Evolutionary conservation across 1,140 invertebrate genomes (phyloP), one percentile per base, ranked within the genome.

Genomic region (Drosophila rufa): DNA sequence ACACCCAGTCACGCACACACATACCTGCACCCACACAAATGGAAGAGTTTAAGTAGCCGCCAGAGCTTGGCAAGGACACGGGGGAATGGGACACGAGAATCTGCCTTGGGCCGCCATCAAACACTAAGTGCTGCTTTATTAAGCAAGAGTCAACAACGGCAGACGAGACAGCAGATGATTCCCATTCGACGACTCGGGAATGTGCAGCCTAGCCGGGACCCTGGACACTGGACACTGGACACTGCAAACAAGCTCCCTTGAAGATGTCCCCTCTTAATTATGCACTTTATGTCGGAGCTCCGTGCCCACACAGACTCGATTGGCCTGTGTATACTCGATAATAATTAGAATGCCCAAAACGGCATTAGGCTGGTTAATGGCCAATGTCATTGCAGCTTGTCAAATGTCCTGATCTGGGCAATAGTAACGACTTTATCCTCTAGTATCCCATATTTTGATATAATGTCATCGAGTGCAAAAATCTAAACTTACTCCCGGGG

Each of bases 41-140:
- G 67, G 62, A 17, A 58, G 50, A 69, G 43, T 75, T 68, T 84
- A 84, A 80, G 82, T 78, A 85, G 79, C 77, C 68, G 46, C 59
- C 67, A 57, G 62, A 47, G 56, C 53, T 40, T 4, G 17, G 47
- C 30, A 57, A 48, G 55, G 67, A 46, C 59, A 74, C 27, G 79
- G 45, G 47, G 79, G 45, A 43, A 51, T 78, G 60, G 69, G 27
- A 51, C 45, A 48, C 38, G 61, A 56, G 48, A 57, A 66, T 61
- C 66, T 42, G 65, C 50, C 61, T 33, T 56, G 40, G 61, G 65
- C 45, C 61, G 65, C 65, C 33, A 78, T 80, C 74, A 77, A 69
- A 56, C 60, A 68, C 74, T 85, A 85, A 85, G 82, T 85, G 82
- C 82, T 85, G 74, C 82, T 85, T 84, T 85, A 85, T 85, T 85